Evolutionary conservation across 64 coral and sea anemone species (phyloP).

Genomic region (Porites australiensis): DNA sequence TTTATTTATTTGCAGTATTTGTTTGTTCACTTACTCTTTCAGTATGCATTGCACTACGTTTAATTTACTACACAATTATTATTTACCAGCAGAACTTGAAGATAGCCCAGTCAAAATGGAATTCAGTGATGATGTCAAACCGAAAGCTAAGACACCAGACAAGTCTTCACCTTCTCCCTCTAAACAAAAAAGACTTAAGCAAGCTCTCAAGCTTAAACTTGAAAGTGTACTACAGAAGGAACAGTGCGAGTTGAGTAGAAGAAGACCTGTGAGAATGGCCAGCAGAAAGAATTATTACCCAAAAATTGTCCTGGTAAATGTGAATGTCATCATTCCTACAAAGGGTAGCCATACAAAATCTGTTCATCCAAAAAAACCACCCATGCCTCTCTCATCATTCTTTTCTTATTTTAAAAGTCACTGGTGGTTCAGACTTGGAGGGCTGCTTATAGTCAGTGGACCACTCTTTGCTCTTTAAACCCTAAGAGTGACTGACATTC

Average conservation of each 20-base stretch:
- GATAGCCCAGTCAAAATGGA: slow-evolving; percentile 12
- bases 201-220: slow-evolving; percentile 71
- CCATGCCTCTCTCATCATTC: no score
- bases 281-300: slow-evolving; percentile 78
- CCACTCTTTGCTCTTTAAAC: no score
- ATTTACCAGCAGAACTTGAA: not conserved
- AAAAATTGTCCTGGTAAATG: slow-evolving; percentile 18
- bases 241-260: slow-evolving; percentile 78
- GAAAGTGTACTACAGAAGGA: slow-evolving; percentile 86
- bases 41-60: no score
- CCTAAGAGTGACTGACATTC: no score
- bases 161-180: not conserved
- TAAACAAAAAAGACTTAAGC: slow-evolving; percentile 68
- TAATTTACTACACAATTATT: no score
- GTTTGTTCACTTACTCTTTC: no score
- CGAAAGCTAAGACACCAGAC: slow-evolving; percentile 2
- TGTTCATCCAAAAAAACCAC: no score
- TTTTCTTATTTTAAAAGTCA: no score
- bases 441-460: no score
- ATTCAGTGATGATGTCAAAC: not conserved
- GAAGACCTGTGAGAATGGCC: slow-evolving; percentile 83
- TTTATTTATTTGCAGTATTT: no score
- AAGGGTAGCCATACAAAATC: no score
- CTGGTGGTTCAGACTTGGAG: no score
- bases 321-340: not conserved